These are phyloP conservation scores for Muricea muricata DNA, from an alignment of 92 coral and sea anemone species.

Conservation along the genomic window DNA sequence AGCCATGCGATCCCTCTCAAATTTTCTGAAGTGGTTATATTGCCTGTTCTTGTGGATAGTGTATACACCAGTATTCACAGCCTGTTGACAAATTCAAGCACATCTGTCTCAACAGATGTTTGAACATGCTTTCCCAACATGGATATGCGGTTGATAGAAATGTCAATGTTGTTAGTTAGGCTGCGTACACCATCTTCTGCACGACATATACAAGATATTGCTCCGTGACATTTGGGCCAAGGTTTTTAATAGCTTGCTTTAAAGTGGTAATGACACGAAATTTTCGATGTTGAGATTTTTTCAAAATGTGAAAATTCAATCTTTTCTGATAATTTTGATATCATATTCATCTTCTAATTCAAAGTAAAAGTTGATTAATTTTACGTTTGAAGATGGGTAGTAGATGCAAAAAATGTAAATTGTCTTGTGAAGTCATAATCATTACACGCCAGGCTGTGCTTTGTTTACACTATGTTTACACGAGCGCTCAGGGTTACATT, in stretches of 20 bases:
- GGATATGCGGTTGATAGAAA: not conserved
- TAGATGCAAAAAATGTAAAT: no score
- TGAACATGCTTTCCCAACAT: not conserved
- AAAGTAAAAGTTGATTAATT: no score
- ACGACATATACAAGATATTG: not conserved
- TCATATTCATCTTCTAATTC: no score
- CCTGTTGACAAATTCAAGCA: conserved; percentile 41
- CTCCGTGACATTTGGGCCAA: not conserved
- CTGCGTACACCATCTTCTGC: not conserved
- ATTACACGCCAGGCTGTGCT: no score
- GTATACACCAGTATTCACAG: conserved; percentile 26
- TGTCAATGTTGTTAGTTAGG: not conserved
- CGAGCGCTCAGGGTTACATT: no score
- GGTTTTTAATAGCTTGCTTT: conserved; percentile 23
- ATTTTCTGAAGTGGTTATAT: conserved; percentile 25
- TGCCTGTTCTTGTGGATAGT: conserved; percentile 16
- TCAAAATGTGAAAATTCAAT: no score
- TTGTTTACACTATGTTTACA: no score
- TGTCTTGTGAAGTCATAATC: no score
- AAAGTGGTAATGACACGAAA: no score
- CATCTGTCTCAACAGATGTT: conserved; percentile 9
- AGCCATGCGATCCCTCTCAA: conserved; percentile 47
- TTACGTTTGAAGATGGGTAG: no score
- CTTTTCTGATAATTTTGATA: no score
- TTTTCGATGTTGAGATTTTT: no score